Evolutionary conservation across 2,888 invertebrate species (phyloP).

Genomic region (Panzeria rudis): DNA sequence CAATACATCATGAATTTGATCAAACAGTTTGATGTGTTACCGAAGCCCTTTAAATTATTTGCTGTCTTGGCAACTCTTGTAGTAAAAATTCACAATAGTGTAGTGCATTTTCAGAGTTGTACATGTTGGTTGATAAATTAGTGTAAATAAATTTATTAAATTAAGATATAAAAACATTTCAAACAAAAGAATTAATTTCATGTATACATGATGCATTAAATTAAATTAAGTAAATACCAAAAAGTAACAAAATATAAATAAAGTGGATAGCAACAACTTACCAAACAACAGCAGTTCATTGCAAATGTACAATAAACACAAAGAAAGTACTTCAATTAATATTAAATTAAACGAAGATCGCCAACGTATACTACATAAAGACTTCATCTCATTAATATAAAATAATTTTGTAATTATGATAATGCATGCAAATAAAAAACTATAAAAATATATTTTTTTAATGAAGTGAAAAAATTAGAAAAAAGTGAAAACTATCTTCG

Average conservation of each 20-base stretch:
- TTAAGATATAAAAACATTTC: not conserved
- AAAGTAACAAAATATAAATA: not conserved
- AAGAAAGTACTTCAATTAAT: slow-evolving; percentile 24
- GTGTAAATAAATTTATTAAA: not conserved
- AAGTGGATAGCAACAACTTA: slow-evolving; percentile 29
- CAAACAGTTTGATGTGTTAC: too few species aligned
- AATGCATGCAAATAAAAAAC: not conserved
- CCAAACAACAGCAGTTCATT: not conserved
- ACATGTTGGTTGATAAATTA: not conserved
- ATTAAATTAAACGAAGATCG: slow-evolving; percentile 41
- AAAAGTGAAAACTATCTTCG: slow-evolving; percentile 35
- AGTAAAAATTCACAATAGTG: slow-evolving; percentile 32
- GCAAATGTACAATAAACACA: slow-evolving; percentile 35
- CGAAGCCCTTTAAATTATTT: too few species aligned
- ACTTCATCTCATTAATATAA: not conserved
- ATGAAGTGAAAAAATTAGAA: slow-evolving; percentile 28
- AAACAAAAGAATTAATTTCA: slow-evolving; percentile 7
- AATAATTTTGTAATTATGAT: not conserved
- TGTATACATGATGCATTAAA: not conserved
- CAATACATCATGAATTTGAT: too few species aligned
- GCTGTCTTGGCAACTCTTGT: not conserved
- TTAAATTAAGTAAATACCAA: not conserved
- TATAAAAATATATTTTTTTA: not conserved
- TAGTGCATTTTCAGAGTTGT: not conserved
- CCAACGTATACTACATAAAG: not conserved